Evolutionary conservation across 2,797 vertebrate species (phyloP).

Genomic region (Varecia variegata): DNA sequence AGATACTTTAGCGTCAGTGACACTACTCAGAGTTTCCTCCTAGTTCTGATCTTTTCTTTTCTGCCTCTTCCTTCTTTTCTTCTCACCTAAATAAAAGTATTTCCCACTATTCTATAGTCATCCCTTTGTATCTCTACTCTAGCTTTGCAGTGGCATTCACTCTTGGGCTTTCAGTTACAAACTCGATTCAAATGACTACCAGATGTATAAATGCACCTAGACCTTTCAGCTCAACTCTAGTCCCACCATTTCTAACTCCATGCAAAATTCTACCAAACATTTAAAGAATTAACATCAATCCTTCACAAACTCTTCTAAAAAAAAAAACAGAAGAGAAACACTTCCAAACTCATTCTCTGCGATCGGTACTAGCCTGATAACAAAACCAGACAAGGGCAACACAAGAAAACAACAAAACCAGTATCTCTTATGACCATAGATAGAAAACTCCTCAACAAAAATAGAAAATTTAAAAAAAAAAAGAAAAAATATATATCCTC

Average conservation of each 20-base stretch:
- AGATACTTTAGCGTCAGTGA: not conserved
- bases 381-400: no score
- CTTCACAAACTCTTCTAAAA: no score
- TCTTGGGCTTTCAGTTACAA: not conserved
- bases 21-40: not conserved
- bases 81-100: not conserved
- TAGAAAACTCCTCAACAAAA: no score
- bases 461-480: no score
- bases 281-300: no score
- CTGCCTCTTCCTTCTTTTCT: not conserved
- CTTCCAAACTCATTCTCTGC: no score
- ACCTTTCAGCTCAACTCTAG: not conserved
- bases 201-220: not conserved
- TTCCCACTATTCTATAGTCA: not conserved
- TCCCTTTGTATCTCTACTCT: not conserved
- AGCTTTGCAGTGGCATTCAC: not conserved
- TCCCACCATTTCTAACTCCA: not conserved
- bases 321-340: no score
- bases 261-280: no score
- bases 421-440: no score
- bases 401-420: no score
- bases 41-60: not conserved
- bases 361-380: no score
- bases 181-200: not conserved
- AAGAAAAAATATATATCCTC: no score